Percentiles rank a stretch among this genome's conserved stretches.
phyloP scores from a whole-genome alignment of 2,888 invertebrate species.

The Calephelis perditalis region DNA sequence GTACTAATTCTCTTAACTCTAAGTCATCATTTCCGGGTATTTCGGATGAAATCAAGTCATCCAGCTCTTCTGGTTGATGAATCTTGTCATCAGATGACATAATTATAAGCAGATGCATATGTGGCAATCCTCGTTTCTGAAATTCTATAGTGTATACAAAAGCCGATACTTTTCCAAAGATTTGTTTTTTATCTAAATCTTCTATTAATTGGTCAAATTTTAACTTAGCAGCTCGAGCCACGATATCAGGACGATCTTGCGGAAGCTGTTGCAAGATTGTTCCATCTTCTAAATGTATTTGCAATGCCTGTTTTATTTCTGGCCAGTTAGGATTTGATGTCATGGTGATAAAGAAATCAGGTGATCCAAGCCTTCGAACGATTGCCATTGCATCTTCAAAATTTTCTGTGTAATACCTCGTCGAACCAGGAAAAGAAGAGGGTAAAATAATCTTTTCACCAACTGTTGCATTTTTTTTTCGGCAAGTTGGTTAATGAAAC shows the following conservation, averaged over 20 bases:
- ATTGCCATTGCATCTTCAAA: constrained; percentile 32
- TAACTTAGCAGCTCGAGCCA: constrained; percentile 26
- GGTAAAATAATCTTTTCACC: constrained; percentile 29
- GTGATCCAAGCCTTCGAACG: constrained; percentile 27
- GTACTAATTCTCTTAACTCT: constrained; percentile 27
- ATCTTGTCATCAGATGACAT: constrained; percentile 26
- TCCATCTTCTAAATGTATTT: constrained; percentile 26
- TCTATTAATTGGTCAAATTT: constrained; percentile 29
- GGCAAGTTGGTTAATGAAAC: constrained; percentile 26
- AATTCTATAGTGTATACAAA: constrained; percentile 27
- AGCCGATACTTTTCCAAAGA: constrained; percentile 28
- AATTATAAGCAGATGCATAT: constrained; percentile 27
- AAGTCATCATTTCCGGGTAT: constrained; percentile 27
- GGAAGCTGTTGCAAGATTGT: constrained; percentile 28
- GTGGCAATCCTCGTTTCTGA: constrained; percentile 25
- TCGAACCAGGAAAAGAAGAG: constrained; percentile 17
- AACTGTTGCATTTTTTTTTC: constrained; percentile 25
- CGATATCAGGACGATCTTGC: constrained; percentile 28
- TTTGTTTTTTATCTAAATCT: constrained; percentile 27
- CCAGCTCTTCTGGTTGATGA: constrained; percentile 27
- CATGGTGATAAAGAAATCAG: constrained; percentile 31
- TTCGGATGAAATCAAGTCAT: constrained; percentile 29
- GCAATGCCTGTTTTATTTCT: constrained; percentile 31
- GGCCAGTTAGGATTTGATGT: constrained; percentile 36
- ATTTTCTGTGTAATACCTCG: constrained; percentile 22